phyloP scores from a whole-genome alignment of 2,113 vertebrate species.

The Eubucco bourcierii region DNA sequence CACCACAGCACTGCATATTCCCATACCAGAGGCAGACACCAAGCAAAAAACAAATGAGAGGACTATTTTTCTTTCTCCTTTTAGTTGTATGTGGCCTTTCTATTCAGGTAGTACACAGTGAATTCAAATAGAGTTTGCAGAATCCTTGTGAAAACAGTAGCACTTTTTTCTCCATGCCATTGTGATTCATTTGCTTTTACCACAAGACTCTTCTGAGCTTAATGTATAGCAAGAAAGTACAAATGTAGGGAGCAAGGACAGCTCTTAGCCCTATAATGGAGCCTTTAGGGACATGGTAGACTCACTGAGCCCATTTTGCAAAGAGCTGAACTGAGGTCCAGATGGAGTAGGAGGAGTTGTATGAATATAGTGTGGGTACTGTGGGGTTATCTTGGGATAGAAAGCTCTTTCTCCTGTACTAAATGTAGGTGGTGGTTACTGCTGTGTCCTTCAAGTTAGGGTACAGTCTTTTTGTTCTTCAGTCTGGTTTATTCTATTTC shows the following conservation, averaged over 20 bases:
- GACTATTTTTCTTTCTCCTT: not conserved
- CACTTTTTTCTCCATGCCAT: not conserved
- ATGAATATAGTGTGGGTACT: not conserved
- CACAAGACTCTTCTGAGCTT: not conserved
- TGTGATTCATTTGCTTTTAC: not conserved
- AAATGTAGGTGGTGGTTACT: not conserved
- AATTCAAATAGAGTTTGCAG: not conserved
- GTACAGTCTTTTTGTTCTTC: not conserved
- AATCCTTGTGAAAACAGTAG: not conserved
- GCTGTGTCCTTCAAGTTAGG: fast-evolving
- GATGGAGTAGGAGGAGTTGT: not conserved
- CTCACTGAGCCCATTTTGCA: not conserved
- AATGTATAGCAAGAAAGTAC: not conserved
- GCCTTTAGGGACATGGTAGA: not conserved
- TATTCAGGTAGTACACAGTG: not conserved
- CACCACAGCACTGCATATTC: not conserved
- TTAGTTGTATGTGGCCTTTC: not conserved
- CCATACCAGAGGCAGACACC: not conserved
- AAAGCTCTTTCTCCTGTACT: not conserved
- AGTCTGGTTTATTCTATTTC: not conserved
- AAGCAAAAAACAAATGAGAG: not conserved
- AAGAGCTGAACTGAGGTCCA: not conserved
- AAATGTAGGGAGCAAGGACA: not conserved
- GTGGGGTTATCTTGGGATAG: not conserved
- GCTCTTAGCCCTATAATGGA: not conserved